Evolutionary conservation across 2,113 vertebrate genomes (phyloP).

Genomic region (Pseudopodoces humilis): DNA sequence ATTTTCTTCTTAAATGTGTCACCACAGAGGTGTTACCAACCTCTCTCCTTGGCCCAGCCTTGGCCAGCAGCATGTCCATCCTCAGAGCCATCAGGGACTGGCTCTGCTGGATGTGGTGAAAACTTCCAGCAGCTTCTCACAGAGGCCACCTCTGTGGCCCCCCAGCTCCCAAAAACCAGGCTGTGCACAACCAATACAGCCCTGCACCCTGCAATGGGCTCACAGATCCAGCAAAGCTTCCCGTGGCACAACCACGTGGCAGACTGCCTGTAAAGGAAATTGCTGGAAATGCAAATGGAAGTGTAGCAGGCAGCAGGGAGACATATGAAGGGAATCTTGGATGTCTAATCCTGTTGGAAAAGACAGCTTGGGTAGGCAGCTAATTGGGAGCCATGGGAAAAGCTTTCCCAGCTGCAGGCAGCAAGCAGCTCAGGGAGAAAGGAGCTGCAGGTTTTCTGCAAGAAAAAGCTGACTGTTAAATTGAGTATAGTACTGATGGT

Average conservation of each 20-base stretch:
- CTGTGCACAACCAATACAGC: not conserved
- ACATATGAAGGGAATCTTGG: not conserved
- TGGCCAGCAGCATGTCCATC: not conserved
- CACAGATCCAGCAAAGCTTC: not conserved
- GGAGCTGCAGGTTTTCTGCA: not conserved
- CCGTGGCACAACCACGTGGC: not conserved
- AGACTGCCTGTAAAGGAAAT: not conserved
- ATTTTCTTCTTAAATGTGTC: not conserved
- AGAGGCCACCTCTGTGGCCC: not conserved
- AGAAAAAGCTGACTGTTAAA: not conserved
- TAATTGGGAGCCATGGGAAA: slow-evolving; percentile 45
- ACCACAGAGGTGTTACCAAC: not conserved
- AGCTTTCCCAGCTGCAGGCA: not conserved
- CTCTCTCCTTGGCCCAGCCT: fast-evolving
- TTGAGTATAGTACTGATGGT: not conserved
- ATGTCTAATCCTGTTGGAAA: not conserved
- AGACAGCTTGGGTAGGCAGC: not conserved
- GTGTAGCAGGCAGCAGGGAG: not conserved
- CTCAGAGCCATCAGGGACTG: fast-evolving
- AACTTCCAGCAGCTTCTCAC: not conserved
- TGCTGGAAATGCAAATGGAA: not conserved
- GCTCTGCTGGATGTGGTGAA: not conserved
- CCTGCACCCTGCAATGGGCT: not conserved
- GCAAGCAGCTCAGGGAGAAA: not conserved
- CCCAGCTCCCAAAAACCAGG: not conserved